Evolutionary conservation across 2,888 invertebrate species (phyloP), one percentile per base, ranked within the genome.

Genomic region (Punctoribates punctum): DNA sequence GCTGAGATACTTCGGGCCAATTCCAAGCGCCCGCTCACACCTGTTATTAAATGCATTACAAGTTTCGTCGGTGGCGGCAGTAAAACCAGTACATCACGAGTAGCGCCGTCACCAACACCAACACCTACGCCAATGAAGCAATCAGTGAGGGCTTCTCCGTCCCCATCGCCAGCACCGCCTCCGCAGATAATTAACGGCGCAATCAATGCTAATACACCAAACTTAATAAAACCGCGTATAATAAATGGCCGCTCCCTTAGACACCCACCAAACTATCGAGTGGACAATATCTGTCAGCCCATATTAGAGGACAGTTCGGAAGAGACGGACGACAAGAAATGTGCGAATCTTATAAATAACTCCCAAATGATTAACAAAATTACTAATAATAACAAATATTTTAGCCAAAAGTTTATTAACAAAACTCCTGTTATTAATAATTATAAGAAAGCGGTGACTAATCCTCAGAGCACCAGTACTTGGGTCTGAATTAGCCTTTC

Each of bases 41-140:
- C 73, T 75, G 29, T 38, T 38, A 70, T 72, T 77, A 76, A 60
- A 51, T 38, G 38, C 74, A 76, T 72, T 17, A 23, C n/a, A 17
- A 75, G 1, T 73, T 60, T 23, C 67, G 72, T 20, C 15, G 48
- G 51, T 34, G 34, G 77, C 70, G 78, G 78, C 74, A 74, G 77
- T 79, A 57, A 78, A 79, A 38, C 74, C 77, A 60, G 75, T 79
- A 60, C 17, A 77, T 77, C 89, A 89, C 82, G 90, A 5, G 91
- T 91, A 90, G 84, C 84, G 29, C 62, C 17, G 13, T 65, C 74
- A 23, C 73, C 75, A 25, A 17, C 57, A 25, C n/a, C 76, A n/a
- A 73, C 76, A 25, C 15, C 77, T 72, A 23, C 77, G 75, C 62
- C 74, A 77, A 77, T 81, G 82, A 57, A 83, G 82, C 57, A 82